Evolutionary conservation across 2,113 vertebrate species (phyloP), one percentile per base, ranked within the genome.

Genomic region (Peucedramus taeniatus): DNA sequence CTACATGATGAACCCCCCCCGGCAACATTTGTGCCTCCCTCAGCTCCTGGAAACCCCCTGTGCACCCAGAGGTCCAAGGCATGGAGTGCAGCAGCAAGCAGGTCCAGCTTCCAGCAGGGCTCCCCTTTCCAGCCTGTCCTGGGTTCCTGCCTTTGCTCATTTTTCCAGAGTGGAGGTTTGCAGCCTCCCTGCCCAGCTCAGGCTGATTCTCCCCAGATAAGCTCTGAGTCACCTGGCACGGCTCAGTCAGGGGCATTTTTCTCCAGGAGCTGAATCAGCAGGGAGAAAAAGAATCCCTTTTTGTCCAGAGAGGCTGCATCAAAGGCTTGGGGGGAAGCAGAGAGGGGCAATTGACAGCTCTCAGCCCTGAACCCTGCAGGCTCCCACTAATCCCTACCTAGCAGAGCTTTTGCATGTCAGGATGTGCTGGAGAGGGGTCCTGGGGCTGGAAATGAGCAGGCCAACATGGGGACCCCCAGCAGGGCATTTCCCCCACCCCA

Each of bases 221-320:
- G 14, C 13, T 85, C 65, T 96, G 95, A 96, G 86, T 97, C 97
- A 97, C 68, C 80, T 84, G 92, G 93, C 88, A 84, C 3, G 0
- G 53, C 57, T 93, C 91, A 92, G 75, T 50, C 87, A 37, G 3
- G 3, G 92, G 33, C 76, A 78, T 82, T 91, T 94, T 90, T 95
- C 84, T 78, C 81, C 90, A 81, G n/a, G 3, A 90, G 75, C 71
- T 97, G 96, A 96, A 65, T 96, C 96, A 97, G 90, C 84, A 94
- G 57, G 30, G 53, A 3, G 39, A 7, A 83, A 79, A 82, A 60
- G 33, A 83, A 69, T 53, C 69, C 47, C 44, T 31, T 83, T 3
- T 2, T 56, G 65, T 74, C 59, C 50, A 63, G 57, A 72, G 33
- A 60, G 13, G n/a, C 66, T 72, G 26, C 51, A 87, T 71, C 18